phyloP scores from a whole-genome alignment of 2,113 vertebrate species.

The Odocoileus virginianus region DNA sequence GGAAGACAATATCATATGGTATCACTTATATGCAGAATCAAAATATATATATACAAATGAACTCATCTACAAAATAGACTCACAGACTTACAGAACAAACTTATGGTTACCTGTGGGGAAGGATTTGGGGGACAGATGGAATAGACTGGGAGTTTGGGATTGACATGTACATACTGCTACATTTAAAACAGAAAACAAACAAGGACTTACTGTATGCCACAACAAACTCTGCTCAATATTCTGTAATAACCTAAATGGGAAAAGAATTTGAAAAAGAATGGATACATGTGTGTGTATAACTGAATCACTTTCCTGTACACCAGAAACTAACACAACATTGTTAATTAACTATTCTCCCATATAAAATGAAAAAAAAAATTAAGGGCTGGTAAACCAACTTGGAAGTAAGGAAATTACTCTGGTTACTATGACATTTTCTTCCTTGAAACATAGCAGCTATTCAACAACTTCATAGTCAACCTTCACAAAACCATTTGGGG shows the following conservation, averaged over 20 bases:
- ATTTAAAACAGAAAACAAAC: background rate
- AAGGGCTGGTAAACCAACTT: background rate
- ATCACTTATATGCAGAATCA: background rate
- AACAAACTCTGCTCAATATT: background rate
- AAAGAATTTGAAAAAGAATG: background rate
- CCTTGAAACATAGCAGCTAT: background rate
- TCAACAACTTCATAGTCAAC: background rate
- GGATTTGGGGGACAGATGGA: background rate
- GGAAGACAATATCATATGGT: background rate
- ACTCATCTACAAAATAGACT: background rate
- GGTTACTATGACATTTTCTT: background rate
- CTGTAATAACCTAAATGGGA: background rate
- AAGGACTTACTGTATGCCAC: background rate
- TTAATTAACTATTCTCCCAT: background rate
- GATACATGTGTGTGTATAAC: background rate
- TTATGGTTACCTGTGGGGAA: background rate
- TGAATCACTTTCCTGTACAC: background rate
- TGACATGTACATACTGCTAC: background rate
- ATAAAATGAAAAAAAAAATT: background rate
- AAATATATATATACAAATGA: background rate
- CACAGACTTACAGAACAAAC: background rate
- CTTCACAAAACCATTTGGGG: background rate
- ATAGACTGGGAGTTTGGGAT: background rate
- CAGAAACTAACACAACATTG: background rate
- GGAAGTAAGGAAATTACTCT: background rate